Conservation (phyloP, 2,888 invertebrate species). For the Drosophila hamatofila region DNA sequence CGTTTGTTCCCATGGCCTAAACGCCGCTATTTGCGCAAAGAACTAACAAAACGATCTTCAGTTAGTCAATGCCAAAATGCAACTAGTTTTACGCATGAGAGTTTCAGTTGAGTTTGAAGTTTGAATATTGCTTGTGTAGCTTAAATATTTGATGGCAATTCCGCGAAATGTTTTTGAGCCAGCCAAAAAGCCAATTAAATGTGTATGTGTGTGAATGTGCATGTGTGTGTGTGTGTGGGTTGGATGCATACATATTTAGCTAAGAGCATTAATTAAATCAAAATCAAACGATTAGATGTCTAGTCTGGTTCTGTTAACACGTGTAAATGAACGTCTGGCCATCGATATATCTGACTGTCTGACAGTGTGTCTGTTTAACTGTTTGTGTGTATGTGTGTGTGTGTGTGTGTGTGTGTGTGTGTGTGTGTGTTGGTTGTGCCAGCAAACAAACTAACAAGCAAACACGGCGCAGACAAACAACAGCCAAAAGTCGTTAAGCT, state of each 20-base stretch:
- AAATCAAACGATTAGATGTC: conserved; percentile 68
- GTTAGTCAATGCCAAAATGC: conserved; percentile 6
- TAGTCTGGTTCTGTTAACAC: conserved; percentile 45
- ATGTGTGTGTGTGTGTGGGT: not conserved
- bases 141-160: conserved; percentile 60
- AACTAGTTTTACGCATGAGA: conserved; percentile 73
- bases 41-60: conserved; percentile 27
- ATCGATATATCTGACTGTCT: conserved; percentile 31
- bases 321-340: conserved; percentile 49
- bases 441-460: conserved; percentile 43
- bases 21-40: conserved; percentile 31
- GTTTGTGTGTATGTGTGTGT: conserved; percentile 3
- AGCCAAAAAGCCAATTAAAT: conserved; percentile 58
- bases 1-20: conserved; percentile 32
- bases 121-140: conserved; percentile 23
- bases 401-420: conserved; percentile 7
- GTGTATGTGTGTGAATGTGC: conserved; percentile 4
- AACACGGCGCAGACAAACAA: conserved; percentile 50
- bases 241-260: conserved; percentile 17
- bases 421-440: conserved; percentile 23
- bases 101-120: conserved; percentile 5
- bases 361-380: conserved; percentile 1
- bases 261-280: conserved; percentile 72
- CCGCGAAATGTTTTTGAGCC: conserved; percentile 45
- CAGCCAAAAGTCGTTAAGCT: conserved; percentile 60